Conservation (phyloP, 1,140 invertebrate species). For the Brachionus asplanchnoidis region DNA sequence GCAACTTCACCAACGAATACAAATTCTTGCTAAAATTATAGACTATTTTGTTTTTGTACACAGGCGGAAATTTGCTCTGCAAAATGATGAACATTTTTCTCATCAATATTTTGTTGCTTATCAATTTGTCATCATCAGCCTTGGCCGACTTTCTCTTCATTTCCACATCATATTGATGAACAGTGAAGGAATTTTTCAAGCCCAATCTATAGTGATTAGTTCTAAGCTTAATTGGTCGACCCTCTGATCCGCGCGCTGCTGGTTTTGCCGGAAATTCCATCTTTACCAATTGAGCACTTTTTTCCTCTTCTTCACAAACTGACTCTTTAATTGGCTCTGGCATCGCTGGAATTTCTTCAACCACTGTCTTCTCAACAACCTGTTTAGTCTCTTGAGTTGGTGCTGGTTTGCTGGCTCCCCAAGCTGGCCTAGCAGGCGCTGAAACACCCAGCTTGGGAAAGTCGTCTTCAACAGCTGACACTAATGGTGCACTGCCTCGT, state of each 20-base stretch:
- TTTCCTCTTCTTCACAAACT: not conserved
- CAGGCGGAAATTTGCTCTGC: not conserved
- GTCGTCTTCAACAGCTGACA: not conserved
- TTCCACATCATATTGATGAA: slow-evolving; percentile 33
- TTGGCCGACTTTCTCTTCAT: not conserved
- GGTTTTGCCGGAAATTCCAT: not conserved
- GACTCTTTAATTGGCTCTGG: not conserved
- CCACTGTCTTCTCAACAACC: not conserved
- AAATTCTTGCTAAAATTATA: slow-evolving; percentile 40
- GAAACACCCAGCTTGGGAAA: not conserved
- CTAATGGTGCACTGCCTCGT: too few species aligned
- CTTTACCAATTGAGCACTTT: not conserved
- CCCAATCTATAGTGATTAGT: not conserved
- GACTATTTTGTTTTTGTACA: slow-evolving; percentile 15
- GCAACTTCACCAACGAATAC: slow-evolving; percentile 10
- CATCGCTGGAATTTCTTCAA: not conserved
- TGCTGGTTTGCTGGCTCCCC: not conserved
- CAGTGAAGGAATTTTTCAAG: not conserved
- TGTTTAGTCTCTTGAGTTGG: not conserved
- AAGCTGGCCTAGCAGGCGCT: not conserved
- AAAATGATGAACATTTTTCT: not conserved
- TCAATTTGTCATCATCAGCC: not conserved
- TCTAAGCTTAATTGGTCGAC: not conserved
- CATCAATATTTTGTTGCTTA: not conserved
- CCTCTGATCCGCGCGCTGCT: not conserved